These are phyloP conservation scores for Zaprionus vittiger DNA, from an alignment of 1,140 invertebrate genomes.

Conservation along the genomic window DNA sequence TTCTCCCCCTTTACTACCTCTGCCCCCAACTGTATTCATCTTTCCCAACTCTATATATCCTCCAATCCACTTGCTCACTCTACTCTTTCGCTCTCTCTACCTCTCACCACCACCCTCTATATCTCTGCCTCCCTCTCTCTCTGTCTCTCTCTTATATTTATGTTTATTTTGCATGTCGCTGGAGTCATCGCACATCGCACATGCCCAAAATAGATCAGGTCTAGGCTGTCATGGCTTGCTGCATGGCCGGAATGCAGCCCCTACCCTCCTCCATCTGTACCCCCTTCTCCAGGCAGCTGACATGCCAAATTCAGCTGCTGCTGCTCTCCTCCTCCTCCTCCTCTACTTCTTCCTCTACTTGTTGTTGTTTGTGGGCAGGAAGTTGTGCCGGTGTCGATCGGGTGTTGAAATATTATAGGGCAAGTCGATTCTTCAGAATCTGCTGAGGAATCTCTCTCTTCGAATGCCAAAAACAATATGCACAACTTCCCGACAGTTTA, in stretches of 20 bases:
- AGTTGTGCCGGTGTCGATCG: slow-evolving; percentile 61
- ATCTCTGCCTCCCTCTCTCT: not conserved
- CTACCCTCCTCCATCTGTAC: not conserved
- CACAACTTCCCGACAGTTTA: slow-evolving; percentile 36
- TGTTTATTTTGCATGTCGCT: slow-evolving; percentile 65
- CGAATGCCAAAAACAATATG: slow-evolving; percentile 20
- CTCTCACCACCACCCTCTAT: not conserved
- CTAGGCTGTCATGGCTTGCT: slow-evolving; percentile 79
- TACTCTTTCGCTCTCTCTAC: not conserved
- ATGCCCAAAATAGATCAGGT: slow-evolving; percentile 80
- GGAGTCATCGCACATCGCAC: slow-evolving; percentile 25
- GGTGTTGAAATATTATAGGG: slow-evolving; percentile 71
- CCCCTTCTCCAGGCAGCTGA: slow-evolving; percentile 8
- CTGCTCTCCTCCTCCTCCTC: slow-evolving; percentile 18
- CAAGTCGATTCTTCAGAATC: slow-evolving; percentile 13
- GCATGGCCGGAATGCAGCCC: slow-evolving; percentile 72
- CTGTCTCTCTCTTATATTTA: slow-evolving; percentile 13
- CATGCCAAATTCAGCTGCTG: slow-evolving; percentile 61
- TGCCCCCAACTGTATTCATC: too few relatives aligned
- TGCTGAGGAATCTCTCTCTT: not conserved
- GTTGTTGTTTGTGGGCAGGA: slow-evolving; percentile 61
- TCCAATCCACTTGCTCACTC: not conserved
- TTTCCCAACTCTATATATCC: too few relatives aligned
- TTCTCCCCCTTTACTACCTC: too few relatives aligned
- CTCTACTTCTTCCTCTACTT: slow-evolving; percentile 31